A percentile compares a stretch with the other conserved stretches of the same genome.
phyloP scores from a whole-genome alignment of 2,797 vertebrate genomes.

The Danio aesculapii region DNA sequence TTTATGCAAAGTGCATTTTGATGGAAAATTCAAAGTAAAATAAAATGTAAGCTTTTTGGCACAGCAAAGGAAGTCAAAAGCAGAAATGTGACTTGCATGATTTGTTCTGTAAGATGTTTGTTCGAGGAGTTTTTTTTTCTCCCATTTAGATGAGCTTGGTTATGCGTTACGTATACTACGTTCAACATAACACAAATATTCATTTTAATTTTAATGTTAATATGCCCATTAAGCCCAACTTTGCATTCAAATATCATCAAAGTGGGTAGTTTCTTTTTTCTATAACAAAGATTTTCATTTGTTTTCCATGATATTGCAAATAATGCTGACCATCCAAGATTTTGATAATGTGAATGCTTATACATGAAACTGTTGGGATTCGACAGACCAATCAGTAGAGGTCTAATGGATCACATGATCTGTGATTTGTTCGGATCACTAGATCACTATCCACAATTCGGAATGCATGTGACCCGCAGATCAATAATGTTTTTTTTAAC shows the following conservation, averaged over 20 bases:
- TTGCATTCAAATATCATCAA: too few relatives aligned
- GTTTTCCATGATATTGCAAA: not conserved
- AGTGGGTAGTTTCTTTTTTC: not conserved
- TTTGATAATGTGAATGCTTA: too few relatives aligned
- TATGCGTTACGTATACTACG: not conserved
- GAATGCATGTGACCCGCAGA: too few relatives aligned
- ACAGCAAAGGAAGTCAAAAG: constrained; percentile 26
- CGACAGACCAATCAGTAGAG: too few relatives aligned
- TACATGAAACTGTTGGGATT: too few relatives aligned
- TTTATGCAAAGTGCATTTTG: not conserved
- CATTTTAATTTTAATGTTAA: not conserved
- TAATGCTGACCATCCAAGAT: too few relatives aligned
- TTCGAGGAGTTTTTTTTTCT: not conserved
- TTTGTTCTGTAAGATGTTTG: not conserved
- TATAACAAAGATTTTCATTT: not conserved
- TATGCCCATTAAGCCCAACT: not conserved
- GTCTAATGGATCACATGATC: too few relatives aligned
- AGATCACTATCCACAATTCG: too few relatives aligned
- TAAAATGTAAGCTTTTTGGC: not conserved
- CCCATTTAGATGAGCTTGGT: not conserved
- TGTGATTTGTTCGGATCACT: too few relatives aligned
- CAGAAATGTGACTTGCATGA: constrained; percentile 29
- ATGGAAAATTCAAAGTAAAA: not conserved
- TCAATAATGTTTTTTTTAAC: too few relatives aligned
- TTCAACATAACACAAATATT: not conserved